A percentile compares a stretch with the other conserved stretches of the same genome.
phyloP scores from a whole-genome alignment of 1,140 invertebrate genomes.

The Coenobita brevimanus region DNA sequence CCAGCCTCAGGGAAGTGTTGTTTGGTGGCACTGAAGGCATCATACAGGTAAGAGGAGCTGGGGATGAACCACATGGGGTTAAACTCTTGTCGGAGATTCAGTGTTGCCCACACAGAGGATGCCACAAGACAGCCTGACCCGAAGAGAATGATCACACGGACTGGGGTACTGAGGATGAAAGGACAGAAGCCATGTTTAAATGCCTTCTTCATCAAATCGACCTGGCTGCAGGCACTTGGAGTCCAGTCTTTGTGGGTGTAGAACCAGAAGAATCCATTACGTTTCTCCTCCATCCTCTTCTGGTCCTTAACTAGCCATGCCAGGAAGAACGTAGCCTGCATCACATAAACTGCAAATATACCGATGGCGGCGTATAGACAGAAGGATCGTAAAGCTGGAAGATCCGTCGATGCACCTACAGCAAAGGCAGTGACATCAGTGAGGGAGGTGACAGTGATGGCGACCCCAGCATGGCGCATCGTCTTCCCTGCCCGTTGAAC shows the following conservation, averaged over 20 bases:
- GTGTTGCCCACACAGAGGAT: conserved; percentile 73
- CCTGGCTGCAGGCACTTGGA: conserved; percentile 62
- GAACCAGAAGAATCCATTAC: conserved; percentile 75
- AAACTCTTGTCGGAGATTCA: conserved; percentile 76
- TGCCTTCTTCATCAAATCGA: conserved; percentile 37
- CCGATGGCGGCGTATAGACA: conserved; percentile 76
- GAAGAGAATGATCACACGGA: conserved; percentile 46
- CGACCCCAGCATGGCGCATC: conserved; percentile 78
- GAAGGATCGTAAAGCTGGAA: conserved; percentile 76
- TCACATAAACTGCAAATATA: conserved; percentile 76
- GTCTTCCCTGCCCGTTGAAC: conserved; percentile 74
- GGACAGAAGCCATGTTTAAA: conserved; percentile 44
- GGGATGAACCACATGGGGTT: conserved; percentile 77
- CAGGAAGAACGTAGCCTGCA: conserved; percentile 77
- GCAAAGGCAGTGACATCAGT: conserved; percentile 81
- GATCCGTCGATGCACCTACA: conserved; percentile 79
- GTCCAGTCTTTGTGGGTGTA: conserved; percentile 68
- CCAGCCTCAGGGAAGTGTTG: conserved; percentile 76
- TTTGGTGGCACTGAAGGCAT: conserved; percentile 73
- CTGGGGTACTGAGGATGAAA: conserved; percentile 23
- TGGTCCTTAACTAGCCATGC: conserved; percentile 77
- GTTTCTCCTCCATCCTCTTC: conserved; percentile 72
- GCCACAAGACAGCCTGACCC: conserved; percentile 68
- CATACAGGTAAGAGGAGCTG: conserved; percentile 74
- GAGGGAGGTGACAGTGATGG: conserved; percentile 81